Percentiles rank a stretch among this genome's conserved stretches.
These are phyloP conservation scores for Onychostoma macrolepis DNA, from an alignment of 2,113 vertebrate genomes.

Conservation along the genomic window DNA sequence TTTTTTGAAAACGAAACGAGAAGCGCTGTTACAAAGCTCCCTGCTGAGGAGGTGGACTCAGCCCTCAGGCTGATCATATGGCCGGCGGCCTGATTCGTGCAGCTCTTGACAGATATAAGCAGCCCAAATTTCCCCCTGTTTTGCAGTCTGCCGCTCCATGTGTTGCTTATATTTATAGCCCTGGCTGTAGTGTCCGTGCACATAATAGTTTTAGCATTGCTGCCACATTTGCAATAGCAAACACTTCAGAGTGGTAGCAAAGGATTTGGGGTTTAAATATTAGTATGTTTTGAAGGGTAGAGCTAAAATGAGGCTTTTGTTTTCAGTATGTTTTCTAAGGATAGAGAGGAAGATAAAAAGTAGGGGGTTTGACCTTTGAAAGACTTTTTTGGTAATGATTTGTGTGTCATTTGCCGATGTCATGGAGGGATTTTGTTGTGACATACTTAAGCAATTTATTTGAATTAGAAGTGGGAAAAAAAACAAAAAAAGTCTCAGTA, in stretches of 20 bases:
- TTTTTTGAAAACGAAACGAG: constrained; percentile 5
- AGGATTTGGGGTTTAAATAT: neutral
- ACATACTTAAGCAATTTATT: neutral
- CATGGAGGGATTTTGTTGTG: constrained; percentile 3
- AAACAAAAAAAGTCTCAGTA: neutral
- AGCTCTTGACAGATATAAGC: constrained; percentile 46
- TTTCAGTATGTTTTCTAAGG: neutral
- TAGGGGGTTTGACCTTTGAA: neutral
- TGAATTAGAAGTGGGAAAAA: neutral
- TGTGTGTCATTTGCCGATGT: neutral
- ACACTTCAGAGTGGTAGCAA: constrained; percentile 11
- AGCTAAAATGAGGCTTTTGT: constrained; percentile 5
- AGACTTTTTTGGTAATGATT: neutral
- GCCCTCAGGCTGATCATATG: constrained; percentile 33
- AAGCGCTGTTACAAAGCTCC: constrained; percentile 23
- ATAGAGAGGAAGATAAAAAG: neutral
- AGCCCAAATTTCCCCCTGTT: constrained; percentile 42
- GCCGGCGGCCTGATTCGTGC: constrained; percentile 31
- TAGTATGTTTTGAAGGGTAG: constrained; percentile 18
- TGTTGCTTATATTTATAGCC: constrained; percentile 58
- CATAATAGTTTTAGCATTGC: constrained; percentile 54
- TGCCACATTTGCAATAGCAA: constrained; percentile 38
- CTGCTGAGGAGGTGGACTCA: constrained; percentile 38
- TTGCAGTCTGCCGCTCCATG: constrained; percentile 48
- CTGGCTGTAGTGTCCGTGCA: constrained; percentile 36